phyloP scores from a whole-genome alignment of 1,140 invertebrate genomes.

The Drosophila pseudoobscura region DNA sequence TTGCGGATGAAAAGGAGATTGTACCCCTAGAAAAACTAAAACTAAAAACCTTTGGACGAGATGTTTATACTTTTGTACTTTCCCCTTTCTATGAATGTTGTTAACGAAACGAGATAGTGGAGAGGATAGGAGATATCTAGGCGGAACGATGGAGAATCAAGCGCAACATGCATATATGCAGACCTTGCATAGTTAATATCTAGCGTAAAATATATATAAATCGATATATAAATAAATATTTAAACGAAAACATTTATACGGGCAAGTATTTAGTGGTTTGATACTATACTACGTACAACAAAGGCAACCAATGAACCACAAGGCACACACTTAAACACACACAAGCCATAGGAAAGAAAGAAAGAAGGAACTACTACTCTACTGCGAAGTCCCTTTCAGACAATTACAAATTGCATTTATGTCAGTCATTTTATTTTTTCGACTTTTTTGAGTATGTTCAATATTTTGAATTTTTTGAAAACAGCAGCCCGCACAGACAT shows the following conservation, averaged over 20 bases:
- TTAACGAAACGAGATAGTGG: conserved; percentile 37
- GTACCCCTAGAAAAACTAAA: conserved; percentile 38
- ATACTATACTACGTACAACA: conserved; percentile 38
- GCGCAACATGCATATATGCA: conserved; percentile 64
- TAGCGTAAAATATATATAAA: conserved; percentile 72
- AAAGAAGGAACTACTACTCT: conserved; percentile 37
- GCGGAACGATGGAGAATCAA: conserved; percentile 41
- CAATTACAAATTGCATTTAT: conserved; percentile 49
- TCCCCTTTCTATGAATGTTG: conserved; percentile 61
- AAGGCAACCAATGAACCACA: conserved; percentile 31
- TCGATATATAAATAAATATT: conserved; percentile 67
- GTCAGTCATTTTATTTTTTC: conserved; percentile 36
- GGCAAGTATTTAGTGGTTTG: conserved; percentile 71
- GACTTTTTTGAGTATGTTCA: background rate
- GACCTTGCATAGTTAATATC: conserved; percentile 69
- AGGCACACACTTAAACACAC: conserved; percentile 50
- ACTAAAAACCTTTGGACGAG: conserved; percentile 69
- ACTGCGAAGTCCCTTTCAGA: conserved; percentile 37
- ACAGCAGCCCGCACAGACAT: conserved; percentile 25
- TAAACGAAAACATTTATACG: conserved; percentile 75
- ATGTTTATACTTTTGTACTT: conserved; percentile 82
- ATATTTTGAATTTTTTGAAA: conserved; percentile 25
- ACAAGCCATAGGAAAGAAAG: conserved; percentile 11
- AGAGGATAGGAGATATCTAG: conserved; percentile 34
- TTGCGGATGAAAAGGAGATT: no score